phyloP scores from a whole-genome alignment of 2,797 vertebrate species.

The Distichodus sexfasciatus region DNA sequence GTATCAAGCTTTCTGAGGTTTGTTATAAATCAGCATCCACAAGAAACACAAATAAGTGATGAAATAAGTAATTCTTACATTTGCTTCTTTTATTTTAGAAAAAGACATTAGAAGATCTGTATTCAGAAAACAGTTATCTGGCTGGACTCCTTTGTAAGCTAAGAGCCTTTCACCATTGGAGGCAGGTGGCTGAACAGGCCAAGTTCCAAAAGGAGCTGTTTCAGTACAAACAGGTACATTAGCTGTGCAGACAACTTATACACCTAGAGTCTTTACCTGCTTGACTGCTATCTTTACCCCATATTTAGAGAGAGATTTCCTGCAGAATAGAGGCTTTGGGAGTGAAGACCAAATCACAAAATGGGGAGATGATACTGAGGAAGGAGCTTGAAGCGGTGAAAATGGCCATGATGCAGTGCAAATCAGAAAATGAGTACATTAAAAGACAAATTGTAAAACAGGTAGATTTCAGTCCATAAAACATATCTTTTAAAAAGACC shows the following conservation, averaged over 20 bases:
- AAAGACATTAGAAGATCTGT: constrained; percentile 64
- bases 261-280: neutral
- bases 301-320: constrained; percentile 64
- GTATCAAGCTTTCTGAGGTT: constrained; percentile 63
- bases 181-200: constrained; percentile 59
- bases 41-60: neutral
- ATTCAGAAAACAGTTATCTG: constrained; percentile 63
- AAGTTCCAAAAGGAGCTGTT: constrained; percentile 62
- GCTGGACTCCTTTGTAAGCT: constrained; percentile 62
- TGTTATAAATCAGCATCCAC: neutral
- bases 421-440: constrained; percentile 57
- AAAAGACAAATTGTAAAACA: constrained; percentile 63
- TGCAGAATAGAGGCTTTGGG: constrained; percentile 61
- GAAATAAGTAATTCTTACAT: neutral
- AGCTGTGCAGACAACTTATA: neutral
- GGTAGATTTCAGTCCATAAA: too few relatives aligned
- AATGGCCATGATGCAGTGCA: constrained; percentile 60
- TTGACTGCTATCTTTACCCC: neutral
- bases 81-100: constrained; percentile 52
- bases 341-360: constrained; percentile 66
- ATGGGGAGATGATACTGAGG: constrained; percentile 60
- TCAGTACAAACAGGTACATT: constrained; percentile 68
- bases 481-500: too few relatives aligned
- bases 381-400: constrained; percentile 65
- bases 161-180: constrained; percentile 69